Conservation (phyloP, 2,113 vertebrate species). For the Sterrhoptilus dennistouni region DNA sequence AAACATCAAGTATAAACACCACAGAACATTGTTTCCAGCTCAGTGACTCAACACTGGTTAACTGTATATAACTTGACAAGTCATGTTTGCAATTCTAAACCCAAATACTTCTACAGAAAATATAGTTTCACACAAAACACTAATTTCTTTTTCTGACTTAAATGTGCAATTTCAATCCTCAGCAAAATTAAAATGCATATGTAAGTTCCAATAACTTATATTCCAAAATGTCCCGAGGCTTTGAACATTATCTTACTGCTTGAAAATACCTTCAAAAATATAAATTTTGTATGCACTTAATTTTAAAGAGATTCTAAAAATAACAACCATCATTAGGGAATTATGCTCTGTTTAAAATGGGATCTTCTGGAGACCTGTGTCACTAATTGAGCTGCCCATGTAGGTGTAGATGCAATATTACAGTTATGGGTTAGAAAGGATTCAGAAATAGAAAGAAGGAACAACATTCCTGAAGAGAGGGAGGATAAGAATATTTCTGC, state of each 20-base stretch:
- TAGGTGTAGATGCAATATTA: neutral
- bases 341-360: neutral
- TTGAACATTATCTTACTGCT: neutral
- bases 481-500: neutral
- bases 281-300: neutral
- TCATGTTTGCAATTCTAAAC: neutral
- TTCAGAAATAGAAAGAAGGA: neutral
- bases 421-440: neutral
- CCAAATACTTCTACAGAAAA: neutral
- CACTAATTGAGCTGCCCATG: neutral
- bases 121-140: neutral
- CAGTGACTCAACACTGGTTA: slow-evolving; percentile 50
- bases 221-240: neutral
- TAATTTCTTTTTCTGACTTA: neutral
- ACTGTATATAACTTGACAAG: slow-evolving; percentile 54
- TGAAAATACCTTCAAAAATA: neutral
- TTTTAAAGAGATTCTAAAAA: neutral
- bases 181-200: neutral
- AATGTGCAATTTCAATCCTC: neutral
- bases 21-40: slow-evolving; percentile 56
- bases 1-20: slow-evolving; percentile 69
- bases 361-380: neutral
- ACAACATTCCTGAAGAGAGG: neutral
- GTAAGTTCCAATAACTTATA: neutral
- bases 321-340: neutral